Percentiles rank a stretch among this genome's conserved stretches.
Evolutionary conservation across 2,888 invertebrate species (phyloP).

Genomic region (Abscondita cerata): DNA sequence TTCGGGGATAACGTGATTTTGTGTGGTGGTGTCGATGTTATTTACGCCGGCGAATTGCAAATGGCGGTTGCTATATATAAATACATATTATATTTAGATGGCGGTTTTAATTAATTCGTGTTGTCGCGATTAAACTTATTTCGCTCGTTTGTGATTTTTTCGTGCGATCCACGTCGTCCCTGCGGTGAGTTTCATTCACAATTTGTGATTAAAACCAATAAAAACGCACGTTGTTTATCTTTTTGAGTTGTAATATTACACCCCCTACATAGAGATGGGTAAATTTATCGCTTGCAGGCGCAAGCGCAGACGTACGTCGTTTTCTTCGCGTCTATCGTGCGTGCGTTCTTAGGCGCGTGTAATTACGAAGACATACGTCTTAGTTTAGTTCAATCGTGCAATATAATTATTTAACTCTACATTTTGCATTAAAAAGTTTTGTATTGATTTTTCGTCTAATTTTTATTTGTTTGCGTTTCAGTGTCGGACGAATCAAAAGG

Average conservation of each 20-base stretch:
- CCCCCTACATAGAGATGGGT: constrained; percentile 55
- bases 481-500: constrained; percentile 39
- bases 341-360: constrained; percentile 49
- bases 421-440: constrained; percentile 60
- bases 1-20: neutral
- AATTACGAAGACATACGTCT: constrained; percentile 52
- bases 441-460: constrained; percentile 58
- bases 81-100: constrained; percentile 57
- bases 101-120: constrained; percentile 30
- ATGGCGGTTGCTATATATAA: constrained; percentile 59
- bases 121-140: constrained; percentile 24
- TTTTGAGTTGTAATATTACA: constrained; percentile 53
- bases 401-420: constrained; percentile 61
- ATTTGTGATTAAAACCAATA: constrained; percentile 15
- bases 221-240: constrained; percentile 49
- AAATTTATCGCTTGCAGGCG: constrained; percentile 53
- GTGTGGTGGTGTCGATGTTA: constrained; percentile 10
- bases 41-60: constrained; percentile 51
- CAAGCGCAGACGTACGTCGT: constrained; percentile 50
- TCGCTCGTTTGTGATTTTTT: constrained; percentile 4
- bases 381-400: constrained; percentile 51
- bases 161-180: constrained; percentile 26
- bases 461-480: constrained; percentile 49
- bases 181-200: constrained; percentile 36
- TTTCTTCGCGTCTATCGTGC: constrained; percentile 49